phyloP scores from a whole-genome alignment of 2,113 vertebrate species.

The Sylvietta virens region DNA sequence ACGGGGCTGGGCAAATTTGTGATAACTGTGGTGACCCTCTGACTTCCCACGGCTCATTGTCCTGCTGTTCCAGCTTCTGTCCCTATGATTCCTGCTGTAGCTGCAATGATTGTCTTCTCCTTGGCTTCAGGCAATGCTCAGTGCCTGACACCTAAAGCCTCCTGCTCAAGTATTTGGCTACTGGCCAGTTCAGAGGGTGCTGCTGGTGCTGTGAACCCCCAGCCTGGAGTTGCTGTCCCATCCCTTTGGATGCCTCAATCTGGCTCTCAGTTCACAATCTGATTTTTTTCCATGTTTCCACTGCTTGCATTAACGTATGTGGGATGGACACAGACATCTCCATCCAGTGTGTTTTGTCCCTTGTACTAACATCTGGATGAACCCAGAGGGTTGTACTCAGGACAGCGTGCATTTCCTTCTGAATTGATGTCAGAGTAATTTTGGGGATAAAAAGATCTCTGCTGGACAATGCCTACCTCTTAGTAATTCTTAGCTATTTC shows the following conservation, averaged over 20 bases:
- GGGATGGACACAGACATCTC: not conserved
- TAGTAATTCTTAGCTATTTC: not conserved
- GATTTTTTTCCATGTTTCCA: not conserved
- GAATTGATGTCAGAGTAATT: not conserved
- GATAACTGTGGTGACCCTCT: not conserved
- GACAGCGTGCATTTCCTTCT: not conserved
- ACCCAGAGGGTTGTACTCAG: not conserved
- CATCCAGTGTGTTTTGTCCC: not conserved
- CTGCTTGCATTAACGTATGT: fast-evolving
- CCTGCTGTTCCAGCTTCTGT: not conserved
- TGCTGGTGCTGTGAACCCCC: not conserved
- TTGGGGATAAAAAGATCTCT: not conserved
- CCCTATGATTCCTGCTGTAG: not conserved
- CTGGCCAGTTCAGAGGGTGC: not conserved
- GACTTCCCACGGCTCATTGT: not conserved
- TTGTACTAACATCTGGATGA: not conserved
- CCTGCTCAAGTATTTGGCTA: not conserved
- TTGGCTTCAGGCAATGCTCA: not conserved
- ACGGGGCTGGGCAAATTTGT: fast-evolving
- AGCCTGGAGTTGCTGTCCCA: not conserved
- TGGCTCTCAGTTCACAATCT: not conserved
- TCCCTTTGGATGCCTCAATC: not conserved
- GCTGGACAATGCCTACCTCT: not conserved
- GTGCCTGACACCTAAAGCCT: not conserved
- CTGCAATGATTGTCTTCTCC: not conserved